Evolutionary conservation across 2,888 invertebrate species (phyloP).

Genomic region (Cacoxenus indagator): DNA sequence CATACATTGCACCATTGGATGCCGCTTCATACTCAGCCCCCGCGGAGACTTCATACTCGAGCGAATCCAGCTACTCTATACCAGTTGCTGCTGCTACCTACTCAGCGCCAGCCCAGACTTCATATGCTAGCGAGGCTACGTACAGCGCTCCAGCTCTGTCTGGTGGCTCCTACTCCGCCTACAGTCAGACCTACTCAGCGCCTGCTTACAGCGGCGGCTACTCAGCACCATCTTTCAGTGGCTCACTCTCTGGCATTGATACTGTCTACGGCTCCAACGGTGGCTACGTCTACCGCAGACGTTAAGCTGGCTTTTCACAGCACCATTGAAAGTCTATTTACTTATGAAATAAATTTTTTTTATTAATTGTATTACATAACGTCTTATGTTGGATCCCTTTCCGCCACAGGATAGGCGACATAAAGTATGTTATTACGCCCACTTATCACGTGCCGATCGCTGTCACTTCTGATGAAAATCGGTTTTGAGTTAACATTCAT

Average conservation of each 20-base stretch:
- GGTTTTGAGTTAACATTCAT: slow-evolving; percentile 45
- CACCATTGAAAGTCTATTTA: slow-evolving; percentile 27
- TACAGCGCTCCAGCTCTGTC: slow-evolving; percentile 21
- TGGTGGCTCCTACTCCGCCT: slow-evolving; percentile 25
- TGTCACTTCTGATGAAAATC: slow-evolving; percentile 41
- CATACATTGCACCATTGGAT: slow-evolving; percentile 27
- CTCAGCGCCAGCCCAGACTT: slow-evolving; percentile 22
- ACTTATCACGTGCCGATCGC: slow-evolving; percentile 43
- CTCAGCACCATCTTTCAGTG: slow-evolving; percentile 28
- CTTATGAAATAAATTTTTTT: slow-evolving; percentile 27
- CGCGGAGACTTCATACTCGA: slow-evolving; percentile 17
- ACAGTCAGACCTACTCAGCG: slow-evolving; percentile 23
- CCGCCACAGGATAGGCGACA: slow-evolving; percentile 40
- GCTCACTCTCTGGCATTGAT: slow-evolving; percentile 44
- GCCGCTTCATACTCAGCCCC: slow-evolving; percentile 23
- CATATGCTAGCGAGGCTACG: slow-evolving; percentile 18
- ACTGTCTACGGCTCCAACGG: slow-evolving; percentile 64
- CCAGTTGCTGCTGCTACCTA: slow-evolving; percentile 36
- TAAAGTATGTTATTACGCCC: slow-evolving; percentile 61
- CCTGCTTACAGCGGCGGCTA: slow-evolving; percentile 23
- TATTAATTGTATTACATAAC: slow-evolving; percentile 26
- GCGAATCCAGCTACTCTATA: slow-evolving; percentile 13
- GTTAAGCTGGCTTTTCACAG: background rate
- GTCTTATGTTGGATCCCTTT: slow-evolving; percentile 19
- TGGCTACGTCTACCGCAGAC: slow-evolving; percentile 62